Base-by-base conservation (phyloP, 2,797 vertebrate genomes). In the Channallabes apus region DNA sequence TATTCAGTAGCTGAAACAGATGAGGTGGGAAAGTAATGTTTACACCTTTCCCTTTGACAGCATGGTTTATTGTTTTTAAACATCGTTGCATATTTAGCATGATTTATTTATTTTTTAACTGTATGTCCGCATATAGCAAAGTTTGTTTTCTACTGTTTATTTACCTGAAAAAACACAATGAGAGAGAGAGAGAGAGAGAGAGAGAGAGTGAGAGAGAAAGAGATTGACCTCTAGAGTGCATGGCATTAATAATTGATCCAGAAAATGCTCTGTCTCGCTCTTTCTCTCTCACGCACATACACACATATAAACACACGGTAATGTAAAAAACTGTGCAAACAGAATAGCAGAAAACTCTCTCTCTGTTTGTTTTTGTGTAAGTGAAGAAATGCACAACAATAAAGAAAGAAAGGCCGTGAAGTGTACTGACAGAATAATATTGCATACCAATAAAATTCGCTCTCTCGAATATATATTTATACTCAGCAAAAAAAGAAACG, bases 211-310 rank as follows among this genome's bases (percentile, higher is more conserved):
- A n/a, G n/a, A n/a, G 46, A 77, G 75, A 35, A 8, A 78, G 58
- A 61, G 54, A 17, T 65, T 80, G 61, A 62, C 77, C 59, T 64
- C 61, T 65, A 38, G 22, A 79, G 14, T n/a, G 22, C 22, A 61
- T 15, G 32, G 11, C 20, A 79, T 79, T 14, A 79, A 79, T 79
- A 79, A 79, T 79, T n/a, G 35, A 79, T 79, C 22, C 3, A 17
- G 22, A 79, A 79, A 79, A 61, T 79, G 22, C 29, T 65, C 59
- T 80, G 15, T 27, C 59, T 46, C 4, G 38, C 6, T 64, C 20
- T 27, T 14, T 79, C 12, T 79, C 20, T 35, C 4, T 77, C 3
- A 14, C 64, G 17, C 64, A 65, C 64, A 65, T 14, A 62, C 59
- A 62, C 59, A 69, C 67, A 38, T 32, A 38, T 1, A 65, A 11